A percentile compares a stretch with the other conserved stretches of the same genome.
Evolutionary conservation across 2,113 vertebrate genomes (phyloP).

Genomic region (Tychaedon coryphoeus): DNA sequence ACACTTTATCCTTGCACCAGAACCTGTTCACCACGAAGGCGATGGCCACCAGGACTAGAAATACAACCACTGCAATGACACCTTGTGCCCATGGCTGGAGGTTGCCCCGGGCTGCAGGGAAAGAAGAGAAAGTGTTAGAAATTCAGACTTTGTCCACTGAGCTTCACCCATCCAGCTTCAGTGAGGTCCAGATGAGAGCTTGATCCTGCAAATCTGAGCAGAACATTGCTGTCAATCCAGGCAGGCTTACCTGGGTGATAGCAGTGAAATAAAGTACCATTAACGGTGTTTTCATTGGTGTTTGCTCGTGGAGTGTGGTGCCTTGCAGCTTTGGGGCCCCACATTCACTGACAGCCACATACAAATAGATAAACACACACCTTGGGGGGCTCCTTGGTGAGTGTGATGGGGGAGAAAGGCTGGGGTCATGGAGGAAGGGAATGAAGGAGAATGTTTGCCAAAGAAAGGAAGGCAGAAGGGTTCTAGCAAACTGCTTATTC

Average conservation of each 20-base stretch:
- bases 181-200: background rate
- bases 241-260: background rate
- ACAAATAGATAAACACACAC: background rate
- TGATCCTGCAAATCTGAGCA: background rate
- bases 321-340: background rate
- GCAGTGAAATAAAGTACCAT: background rate
- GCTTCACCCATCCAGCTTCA: background rate
- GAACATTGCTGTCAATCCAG: background rate
- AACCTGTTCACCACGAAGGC: slow-evolving; percentile 32
- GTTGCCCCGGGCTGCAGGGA: slow-evolving; percentile 14
- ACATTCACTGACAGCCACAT: fast-evolving
- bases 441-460: background rate
- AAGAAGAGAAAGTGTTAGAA: background rate
- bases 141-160: background rate
- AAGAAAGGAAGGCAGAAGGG: background rate
- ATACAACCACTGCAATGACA: slow-evolving; percentile 46
- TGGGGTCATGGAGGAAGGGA: background rate
- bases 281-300: fast-evolving
- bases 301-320: background rate
- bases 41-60: slow-evolving; percentile 44
- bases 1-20: slow-evolving; percentile 60
- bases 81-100: slow-evolving; percentile 47
- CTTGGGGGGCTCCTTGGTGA: background rate
- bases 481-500: background rate
- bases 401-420: background rate